Evolutionary conservation across 2,888 invertebrate genomes (phyloP).

Genomic region (Nomada ferruginata): DNA sequence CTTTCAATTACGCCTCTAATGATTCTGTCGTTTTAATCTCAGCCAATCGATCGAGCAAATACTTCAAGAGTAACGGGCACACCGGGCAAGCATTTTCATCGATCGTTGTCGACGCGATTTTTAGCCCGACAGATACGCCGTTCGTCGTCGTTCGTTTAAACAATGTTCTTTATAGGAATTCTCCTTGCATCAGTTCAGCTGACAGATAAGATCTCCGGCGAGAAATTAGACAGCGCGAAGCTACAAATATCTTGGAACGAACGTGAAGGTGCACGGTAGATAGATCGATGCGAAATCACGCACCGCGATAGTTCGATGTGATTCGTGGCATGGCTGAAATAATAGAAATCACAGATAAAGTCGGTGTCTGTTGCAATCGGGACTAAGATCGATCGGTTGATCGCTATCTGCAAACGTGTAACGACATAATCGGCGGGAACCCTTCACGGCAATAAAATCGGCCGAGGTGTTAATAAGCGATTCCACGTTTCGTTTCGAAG

Average conservation of each 20-base stretch:
- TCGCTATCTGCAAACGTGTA: slow-evolving; percentile 53
- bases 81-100: background rate
- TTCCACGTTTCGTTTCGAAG: slow-evolving; percentile 15
- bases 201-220: slow-evolving; percentile 11
- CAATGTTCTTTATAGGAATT: slow-evolving; percentile 17
- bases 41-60: slow-evolving; percentile 15
- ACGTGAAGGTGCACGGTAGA: background rate
- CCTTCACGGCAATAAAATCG: slow-evolving; percentile 50
- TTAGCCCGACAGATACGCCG: background rate
- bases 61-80: slow-evolving; percentile 1
- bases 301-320: slow-evolving; percentile 5
- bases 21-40: slow-evolving; percentile 12
- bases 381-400: slow-evolving; percentile 51
- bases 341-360: slow-evolving; percentile 51
- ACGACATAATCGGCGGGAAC: slow-evolving; percentile 48
- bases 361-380: slow-evolving; percentile 36
- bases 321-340: slow-evolving; percentile 40
- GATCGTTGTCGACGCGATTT: slow-evolving; percentile 11
- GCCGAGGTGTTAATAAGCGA: slow-evolving; percentile 55
- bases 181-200: background rate
- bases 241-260: slow-evolving; percentile 13
- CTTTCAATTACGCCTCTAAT: slow-evolving; percentile 38
- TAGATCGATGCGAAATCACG: slow-evolving; percentile 27
- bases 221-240: slow-evolving; percentile 13
- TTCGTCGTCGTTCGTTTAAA: slow-evolving; percentile 5